Evolutionary conservation across 2,888 invertebrate species (phyloP).

Genomic region (Philaethria dido): DNA sequence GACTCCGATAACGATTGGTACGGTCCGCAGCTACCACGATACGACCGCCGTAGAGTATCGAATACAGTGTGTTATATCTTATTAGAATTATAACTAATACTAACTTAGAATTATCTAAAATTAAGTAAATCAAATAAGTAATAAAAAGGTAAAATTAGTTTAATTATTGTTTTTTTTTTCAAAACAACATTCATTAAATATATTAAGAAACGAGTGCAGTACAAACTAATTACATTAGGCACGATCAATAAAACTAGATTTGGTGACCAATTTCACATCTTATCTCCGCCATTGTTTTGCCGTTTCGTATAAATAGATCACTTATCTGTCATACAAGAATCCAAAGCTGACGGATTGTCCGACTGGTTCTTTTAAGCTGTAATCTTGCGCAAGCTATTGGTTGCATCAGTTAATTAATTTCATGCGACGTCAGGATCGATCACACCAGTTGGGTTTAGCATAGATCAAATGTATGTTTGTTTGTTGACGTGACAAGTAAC

Average conservation of each 20-base stretch:
- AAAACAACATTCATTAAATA: neutral
- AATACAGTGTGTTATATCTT: slow-evolving; percentile 16
- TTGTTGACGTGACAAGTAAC: slow-evolving; percentile 66
- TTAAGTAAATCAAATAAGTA: neutral
- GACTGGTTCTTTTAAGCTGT: slow-evolving; percentile 42
- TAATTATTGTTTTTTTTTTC: too few species aligned
- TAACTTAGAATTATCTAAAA: neutral
- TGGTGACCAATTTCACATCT: slow-evolving; percentile 34
- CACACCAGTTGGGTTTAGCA: slow-evolving; percentile 58
- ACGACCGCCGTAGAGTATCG: slow-evolving; percentile 45
- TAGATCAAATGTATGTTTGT: slow-evolving; percentile 62
- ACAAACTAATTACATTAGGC: slow-evolving; percentile 14
- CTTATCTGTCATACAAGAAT: slow-evolving; percentile 40
- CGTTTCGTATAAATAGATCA: slow-evolving; percentile 40
- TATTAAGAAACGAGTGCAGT: neutral
- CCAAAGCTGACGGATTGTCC: slow-evolving; percentile 41
- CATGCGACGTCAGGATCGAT: slow-evolving; percentile 70
- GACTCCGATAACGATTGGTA: slow-evolving; percentile 72
- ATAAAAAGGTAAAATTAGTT: neutral
- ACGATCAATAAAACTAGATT: slow-evolving; percentile 29
- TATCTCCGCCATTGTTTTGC: slow-evolving; percentile 42
- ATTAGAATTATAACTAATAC: slow-evolving; percentile 6
- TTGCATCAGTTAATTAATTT: slow-evolving; percentile 67
- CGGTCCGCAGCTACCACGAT: slow-evolving; percentile 52
- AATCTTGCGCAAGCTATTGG: slow-evolving; percentile 46